Evolutionary conservation across 2,113 vertebrate genomes (phyloP).

Genomic region (Taurulus bubalis): DNA sequence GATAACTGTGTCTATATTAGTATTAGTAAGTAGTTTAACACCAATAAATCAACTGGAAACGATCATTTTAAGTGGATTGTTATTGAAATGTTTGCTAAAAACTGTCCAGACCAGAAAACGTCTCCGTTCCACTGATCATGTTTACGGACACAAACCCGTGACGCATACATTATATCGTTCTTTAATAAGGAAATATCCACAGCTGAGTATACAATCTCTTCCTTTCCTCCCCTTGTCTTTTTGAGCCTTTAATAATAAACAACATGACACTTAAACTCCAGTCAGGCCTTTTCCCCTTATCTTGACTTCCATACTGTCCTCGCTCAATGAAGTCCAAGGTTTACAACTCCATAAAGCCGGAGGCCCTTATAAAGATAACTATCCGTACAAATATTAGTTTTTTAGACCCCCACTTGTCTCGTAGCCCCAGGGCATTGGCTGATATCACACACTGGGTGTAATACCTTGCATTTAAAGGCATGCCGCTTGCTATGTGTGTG

Average conservation of each 20-base stretch:
- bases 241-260: constrained; percentile 63
- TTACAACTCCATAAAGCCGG: constrained; percentile 67
- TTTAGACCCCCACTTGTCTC: constrained; percentile 28
- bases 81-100: too few species aligned
- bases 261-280: constrained; percentile 37
- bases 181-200: neutral
- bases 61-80: too few species aligned
- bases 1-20: too few species aligned
- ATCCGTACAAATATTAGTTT: constrained; percentile 58
- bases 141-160: too few species aligned
- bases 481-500: neutral
- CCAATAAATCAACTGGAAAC: too few species aligned
- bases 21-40: too few species aligned
- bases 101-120: too few species aligned
- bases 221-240: constrained; percentile 24
- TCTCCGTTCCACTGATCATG: too few species aligned
- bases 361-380: constrained; percentile 70
- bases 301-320: constrained; percentile 60
- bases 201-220: neutral
- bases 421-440: constrained; percentile 29
- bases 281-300: constrained; percentile 54
- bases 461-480: constrained; percentile 25
- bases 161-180: neutral
- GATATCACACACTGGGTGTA: constrained; percentile 34
- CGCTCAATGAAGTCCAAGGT: constrained; percentile 58